Evolutionary conservation across 2,888 invertebrate species (phyloP), one percentile per base, ranked within the genome.

Genomic region (Yponomeuta sedellus): DNA sequence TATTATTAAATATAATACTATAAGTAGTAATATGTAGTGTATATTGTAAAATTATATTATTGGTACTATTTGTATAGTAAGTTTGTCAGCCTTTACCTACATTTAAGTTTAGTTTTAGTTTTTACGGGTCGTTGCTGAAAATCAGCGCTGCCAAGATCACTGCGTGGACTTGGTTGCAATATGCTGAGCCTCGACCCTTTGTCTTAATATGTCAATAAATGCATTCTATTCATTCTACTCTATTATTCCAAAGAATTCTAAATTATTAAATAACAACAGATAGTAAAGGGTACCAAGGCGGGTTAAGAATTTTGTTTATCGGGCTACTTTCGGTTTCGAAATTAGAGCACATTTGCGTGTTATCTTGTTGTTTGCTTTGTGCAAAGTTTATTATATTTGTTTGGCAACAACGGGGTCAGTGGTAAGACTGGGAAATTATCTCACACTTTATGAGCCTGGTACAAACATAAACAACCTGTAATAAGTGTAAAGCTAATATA

Each of bases 321-420:
- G 44, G 16, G 16, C 16, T 52, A 16, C 16, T 12, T 44, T 52
- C 3, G 16, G 44, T 16, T 52, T 16, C 16, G 12, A 52, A 52
- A 52, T 16, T 16, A 16, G 44, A 52, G 44, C 44, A 52, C 16
- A 34, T 34, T 34, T 34, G 44, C 44, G 16, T 52, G 44, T 52
- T 52, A 52, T 52, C 44, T 52, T 52, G 44, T 52, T 52, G 44
- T 52, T 16, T 52, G 44, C 44, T 52, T 52, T 52, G 44, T 52
- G 1, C 44, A 52, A 52, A 52, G 44, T 52, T 52, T 52, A 52
- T 52, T 52, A 44, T 52, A 52, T 52, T 10, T 5, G 44, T 44
- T 52, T 16, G 12, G 16, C 44, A 16, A 52, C 44, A 52, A 52
- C 44, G 44, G 44, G 44, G 44, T 52, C 12, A 52, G 44, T 52